These are phyloP conservation scores for Tyto alba DNA, from an alignment of 2,113 vertebrate species.

Conservation along the genomic window DNA sequence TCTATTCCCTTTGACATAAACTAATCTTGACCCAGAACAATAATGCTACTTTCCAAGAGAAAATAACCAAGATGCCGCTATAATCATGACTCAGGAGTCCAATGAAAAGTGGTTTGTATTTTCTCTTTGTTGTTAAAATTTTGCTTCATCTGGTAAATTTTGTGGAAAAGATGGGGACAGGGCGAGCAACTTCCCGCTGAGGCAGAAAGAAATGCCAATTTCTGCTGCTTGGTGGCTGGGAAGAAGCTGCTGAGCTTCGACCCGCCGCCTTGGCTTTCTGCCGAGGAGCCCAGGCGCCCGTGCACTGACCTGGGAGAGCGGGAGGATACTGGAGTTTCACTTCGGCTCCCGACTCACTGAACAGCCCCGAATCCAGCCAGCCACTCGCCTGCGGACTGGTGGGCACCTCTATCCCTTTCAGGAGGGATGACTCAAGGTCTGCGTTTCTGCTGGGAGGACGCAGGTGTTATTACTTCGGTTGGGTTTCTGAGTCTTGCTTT, in stretches of 20 bases:
- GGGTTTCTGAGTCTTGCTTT: background rate
- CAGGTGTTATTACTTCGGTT: accelerated
- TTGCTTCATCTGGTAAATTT: background rate
- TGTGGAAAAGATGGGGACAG: background rate
- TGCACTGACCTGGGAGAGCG: background rate
- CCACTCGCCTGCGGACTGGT: background rate
- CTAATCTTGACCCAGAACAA: conserved; percentile 34
- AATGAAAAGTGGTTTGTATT: background rate
- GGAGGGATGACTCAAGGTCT: background rate
- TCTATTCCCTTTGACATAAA: conserved; percentile 27
- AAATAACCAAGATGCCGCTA: background rate
- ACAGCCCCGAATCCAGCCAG: background rate
- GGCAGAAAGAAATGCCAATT: background rate
- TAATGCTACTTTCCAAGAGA: conserved; percentile 16
- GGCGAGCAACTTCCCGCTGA: background rate
- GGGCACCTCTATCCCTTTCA: accelerated
- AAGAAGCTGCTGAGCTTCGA: background rate
- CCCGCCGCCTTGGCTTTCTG: background rate
- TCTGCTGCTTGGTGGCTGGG: background rate
- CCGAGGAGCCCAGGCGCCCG: background rate
- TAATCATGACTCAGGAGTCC: background rate
- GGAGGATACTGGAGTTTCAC: background rate
- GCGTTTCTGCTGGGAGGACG: background rate
- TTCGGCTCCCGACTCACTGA: background rate
- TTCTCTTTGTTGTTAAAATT: background rate